Evolutionary conservation across 2,888 invertebrate species (phyloP).

Genomic region (Drosophila setosimentum): DNA sequence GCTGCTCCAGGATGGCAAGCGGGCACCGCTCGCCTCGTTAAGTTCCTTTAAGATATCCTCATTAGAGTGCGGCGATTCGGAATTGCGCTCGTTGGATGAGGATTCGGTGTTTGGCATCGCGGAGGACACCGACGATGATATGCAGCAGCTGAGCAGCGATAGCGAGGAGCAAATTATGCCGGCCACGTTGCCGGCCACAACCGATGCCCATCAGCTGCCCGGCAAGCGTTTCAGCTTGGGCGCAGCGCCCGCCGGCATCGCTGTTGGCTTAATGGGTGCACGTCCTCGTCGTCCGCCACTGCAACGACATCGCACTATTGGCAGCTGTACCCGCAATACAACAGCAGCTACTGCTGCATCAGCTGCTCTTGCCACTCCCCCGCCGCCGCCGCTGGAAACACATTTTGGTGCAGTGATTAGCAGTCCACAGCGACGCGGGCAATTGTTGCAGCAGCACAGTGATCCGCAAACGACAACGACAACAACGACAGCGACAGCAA

Average conservation of each 20-base stretch:
- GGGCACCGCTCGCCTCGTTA: slow-evolving; percentile 92
- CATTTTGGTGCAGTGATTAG: slow-evolving; percentile 81
- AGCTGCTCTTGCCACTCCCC: slow-evolving; percentile 61
- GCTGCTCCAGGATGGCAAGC: slow-evolving; percentile 60
- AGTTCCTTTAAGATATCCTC: slow-evolving; percentile 91
- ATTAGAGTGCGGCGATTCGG: slow-evolving; percentile 89
- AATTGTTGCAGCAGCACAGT: slow-evolving; percentile 83
- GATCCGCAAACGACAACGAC: slow-evolving; percentile 83
- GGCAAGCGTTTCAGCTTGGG: slow-evolving; percentile 74
- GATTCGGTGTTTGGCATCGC: slow-evolving; percentile 92
- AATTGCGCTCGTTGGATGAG: slow-evolving; percentile 91
- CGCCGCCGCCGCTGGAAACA: slow-evolving; percentile 78
- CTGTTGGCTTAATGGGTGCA: slow-evolving; percentile 31
- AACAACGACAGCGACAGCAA: slow-evolving; percentile 67
- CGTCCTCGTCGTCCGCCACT: slow-evolving; percentile 76
- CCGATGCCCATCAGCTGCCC: slow-evolving; percentile 42
- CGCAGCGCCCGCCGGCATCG: slow-evolving; percentile 25
- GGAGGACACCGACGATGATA: slow-evolving; percentile 92
- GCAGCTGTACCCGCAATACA: slow-evolving; percentile 79
- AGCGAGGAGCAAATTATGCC: slow-evolving; percentile 87
- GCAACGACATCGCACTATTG: slow-evolving; percentile 83
- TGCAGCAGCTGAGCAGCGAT: slow-evolving; percentile 93
- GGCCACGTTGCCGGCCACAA: slow-evolving; percentile 6
- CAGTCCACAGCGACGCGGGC: slow-evolving; percentile 78
- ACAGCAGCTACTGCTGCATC: slow-evolving; percentile 60